Evolutionary conservation across 2,888 invertebrate species (phyloP), one percentile per base, ranked within the genome.

Genomic region (Mystacides longicornis): DNA sequence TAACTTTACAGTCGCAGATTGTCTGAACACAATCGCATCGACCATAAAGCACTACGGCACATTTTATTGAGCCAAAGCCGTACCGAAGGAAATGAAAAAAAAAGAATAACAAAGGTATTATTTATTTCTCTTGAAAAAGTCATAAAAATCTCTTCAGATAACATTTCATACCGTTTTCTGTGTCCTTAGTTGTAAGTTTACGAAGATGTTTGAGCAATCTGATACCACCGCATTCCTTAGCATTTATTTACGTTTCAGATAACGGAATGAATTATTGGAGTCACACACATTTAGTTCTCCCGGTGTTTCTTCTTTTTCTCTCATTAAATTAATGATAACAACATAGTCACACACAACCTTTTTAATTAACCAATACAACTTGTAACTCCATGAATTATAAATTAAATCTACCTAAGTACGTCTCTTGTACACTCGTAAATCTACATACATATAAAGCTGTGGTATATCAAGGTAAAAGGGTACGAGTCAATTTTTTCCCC

Each of bases 221-320:
- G 37, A 37, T 37, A 37, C 16, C 14, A 16, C 37, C 37, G 37
- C 37, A 37, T 37, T 37, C 37, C 37, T 37, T 3, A 37, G 37
- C 37, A 37, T 37, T 37, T n/a, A n/a, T n/a, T n/a, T 37, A 37
- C 14, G 7, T 37, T 37, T 14, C 4, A 37, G 37, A 37, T 37
- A 37, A 37, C 37, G 37, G 37, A 37, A 37, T 37, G 37, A 37
- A 37, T 37, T 37, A 37, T 37, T 37, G 37, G 37, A 37, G 37
- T 37, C 37, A 37, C 37, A 37, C 37, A 37, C 37, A 37, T 37
- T 37, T 37, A 37, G 37, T 37, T n/a, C n/a, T n/a, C n/a, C n/a
- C n/a, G n/a, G n/a, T n/a, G n/a, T n/a, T n/a, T n/a, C 37, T 37
- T 37, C 16, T 37, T 37, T 14, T 14, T 27, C 27, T 37, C 37